Evolutionary conservation across 2,888 invertebrate genomes (phyloP), one percentile per base, ranked within the genome.

Genomic region (Hyppa rectilinea): DNA sequence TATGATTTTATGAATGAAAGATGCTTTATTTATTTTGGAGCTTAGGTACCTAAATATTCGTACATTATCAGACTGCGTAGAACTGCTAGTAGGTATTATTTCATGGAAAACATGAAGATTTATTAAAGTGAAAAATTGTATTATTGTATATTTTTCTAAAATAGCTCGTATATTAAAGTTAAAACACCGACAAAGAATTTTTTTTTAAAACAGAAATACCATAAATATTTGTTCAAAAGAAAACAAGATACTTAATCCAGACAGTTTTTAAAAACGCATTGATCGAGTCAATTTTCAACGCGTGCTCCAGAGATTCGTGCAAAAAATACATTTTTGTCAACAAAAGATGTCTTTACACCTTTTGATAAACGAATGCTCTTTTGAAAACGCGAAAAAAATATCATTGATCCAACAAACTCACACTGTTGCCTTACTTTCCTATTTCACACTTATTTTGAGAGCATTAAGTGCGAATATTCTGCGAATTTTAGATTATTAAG

Each of bases 221-320:
- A 84, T 88, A 86, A 86, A 87, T 80, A 85, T 80, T 81, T 80
- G 26, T 73, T 86, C 85, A 87, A 89, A 80, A 83, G 82, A 62
- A 68, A 61, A 88, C 87, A 88, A 85, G 83, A 84, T 83, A n/a
- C n/a, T n/a, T n/a, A 85, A 86, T 86, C 75, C 75, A 58, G 75
- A 72, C 63, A 75, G 75, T 84, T 84, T 85, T 80, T 75, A 75
- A 83, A 83, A 85, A 74, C 64, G 63, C 80, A 81, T 85, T 79
- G 83, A 85, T 83, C 69, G 72, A 85, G 79, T 84, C 87, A 87
- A 92, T 91, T 89, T 85, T 88, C 81, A 94, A 94, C 94, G 94
- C 95, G 95, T 95, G 95, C 95, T 94, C 81, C 78, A 23, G 65
- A 85, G 78, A 86, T 88, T 87, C 87, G 89, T 86, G 91, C 90